phyloP scores from a whole-genome alignment of 1,140 invertebrate genomes.

The Dendrolimus punctatus region DNA sequence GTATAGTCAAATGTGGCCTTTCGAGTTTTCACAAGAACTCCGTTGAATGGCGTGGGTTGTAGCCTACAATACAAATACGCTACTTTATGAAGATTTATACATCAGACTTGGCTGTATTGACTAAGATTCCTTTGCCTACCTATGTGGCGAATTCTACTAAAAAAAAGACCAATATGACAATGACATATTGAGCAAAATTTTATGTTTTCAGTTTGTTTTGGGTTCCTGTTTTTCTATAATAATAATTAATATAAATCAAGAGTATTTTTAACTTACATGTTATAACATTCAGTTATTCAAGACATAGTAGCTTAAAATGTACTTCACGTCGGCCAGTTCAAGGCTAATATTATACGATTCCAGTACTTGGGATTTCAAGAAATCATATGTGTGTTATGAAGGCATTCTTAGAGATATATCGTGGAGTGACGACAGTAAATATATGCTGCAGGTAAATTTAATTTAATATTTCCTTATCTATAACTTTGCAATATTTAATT shows the following conservation, averaged over 20 bases:
- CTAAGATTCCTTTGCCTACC: too few species aligned
- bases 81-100: too few species aligned
- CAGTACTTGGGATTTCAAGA: slow-evolving; percentile 61
- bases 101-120: too few species aligned
- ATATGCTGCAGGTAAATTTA: slow-evolving; percentile 55
- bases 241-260: neutral
- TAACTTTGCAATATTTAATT: too few species aligned
- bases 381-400: slow-evolving; percentile 53
- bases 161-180: too few species aligned
- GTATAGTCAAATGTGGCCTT: too few species aligned
- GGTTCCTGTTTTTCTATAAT: slow-evolving; percentile 6
- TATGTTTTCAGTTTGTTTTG: slow-evolving; percentile 15
- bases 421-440: slow-evolving; percentile 69
- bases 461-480: neutral
- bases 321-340: slow-evolving; percentile 62
- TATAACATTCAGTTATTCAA: too few species aligned
- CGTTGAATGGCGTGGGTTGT: too few species aligned
- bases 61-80: too few species aligned
- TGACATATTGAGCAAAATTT: slow-evolving; percentile 11
- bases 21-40: too few species aligned
- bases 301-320: slow-evolving; percentile 38
- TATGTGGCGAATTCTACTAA: too few species aligned
- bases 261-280: too few species aligned
- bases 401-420: slow-evolving; percentile 54
- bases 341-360: slow-evolving; percentile 55